Conservation (phyloP, 2,113 vertebrate genomes). For the Rhagologus leucostigma region DNA sequence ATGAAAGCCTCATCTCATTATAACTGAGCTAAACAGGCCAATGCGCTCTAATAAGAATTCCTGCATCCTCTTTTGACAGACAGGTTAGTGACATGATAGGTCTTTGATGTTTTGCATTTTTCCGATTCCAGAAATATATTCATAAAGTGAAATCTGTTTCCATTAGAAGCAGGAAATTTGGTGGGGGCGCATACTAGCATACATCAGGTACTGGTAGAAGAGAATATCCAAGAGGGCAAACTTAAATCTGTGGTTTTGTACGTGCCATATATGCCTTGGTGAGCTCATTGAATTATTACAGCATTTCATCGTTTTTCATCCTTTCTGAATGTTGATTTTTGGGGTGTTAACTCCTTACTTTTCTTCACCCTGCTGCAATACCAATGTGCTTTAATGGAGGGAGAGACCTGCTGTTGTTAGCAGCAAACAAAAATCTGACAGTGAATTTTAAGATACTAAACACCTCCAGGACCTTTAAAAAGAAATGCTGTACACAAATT, state of each 20-base stretch:
- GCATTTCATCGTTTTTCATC: neutral
- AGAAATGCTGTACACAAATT: neutral
- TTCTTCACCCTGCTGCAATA: neutral
- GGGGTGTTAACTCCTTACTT: neutral
- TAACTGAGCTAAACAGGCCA: constrained; percentile 21
- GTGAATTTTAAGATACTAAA: neutral
- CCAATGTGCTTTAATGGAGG: neutral
- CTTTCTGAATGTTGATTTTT: neutral
- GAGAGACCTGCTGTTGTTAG: neutral
- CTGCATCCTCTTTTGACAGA: neutral
- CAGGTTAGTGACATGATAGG: neutral
- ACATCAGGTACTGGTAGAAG: neutral
- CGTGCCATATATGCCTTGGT: neutral
- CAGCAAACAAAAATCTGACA: neutral
- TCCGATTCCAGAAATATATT: constrained; percentile 2
- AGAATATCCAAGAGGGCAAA: neutral
- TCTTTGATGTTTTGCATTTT: constrained; percentile 13
- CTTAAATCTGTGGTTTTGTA: neutral
- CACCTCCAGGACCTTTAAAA: neutral
- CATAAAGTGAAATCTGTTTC: neutral
- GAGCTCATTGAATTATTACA: neutral
- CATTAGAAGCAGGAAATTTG: neutral
- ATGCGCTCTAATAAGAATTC: neutral
- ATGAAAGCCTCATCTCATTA: constrained; percentile 39
- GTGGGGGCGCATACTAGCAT: neutral